Conservation (phyloP, 1,140 invertebrate species). For the Leucophenga varia region DNA sequence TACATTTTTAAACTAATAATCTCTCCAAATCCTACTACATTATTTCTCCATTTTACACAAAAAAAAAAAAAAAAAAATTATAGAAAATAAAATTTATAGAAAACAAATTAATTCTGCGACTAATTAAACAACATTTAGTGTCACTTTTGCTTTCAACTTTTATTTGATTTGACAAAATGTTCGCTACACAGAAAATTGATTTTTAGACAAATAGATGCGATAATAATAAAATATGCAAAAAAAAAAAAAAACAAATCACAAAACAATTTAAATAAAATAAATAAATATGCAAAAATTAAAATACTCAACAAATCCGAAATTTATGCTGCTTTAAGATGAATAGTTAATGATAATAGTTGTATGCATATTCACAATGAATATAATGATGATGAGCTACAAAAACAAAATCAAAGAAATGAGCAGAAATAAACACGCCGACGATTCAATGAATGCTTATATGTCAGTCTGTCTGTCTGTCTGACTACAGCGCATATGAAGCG, state of each 20-base stretch:
- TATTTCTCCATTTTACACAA: too few species aligned
- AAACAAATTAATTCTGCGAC: neutral
- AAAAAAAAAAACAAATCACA: slow-evolving; percentile 45
- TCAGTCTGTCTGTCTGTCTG: too few species aligned
- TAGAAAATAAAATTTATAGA: neutral
- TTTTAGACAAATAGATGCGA: slow-evolving; percentile 33
- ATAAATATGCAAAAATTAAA: slow-evolving; percentile 39
- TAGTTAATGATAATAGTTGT: too few species aligned
- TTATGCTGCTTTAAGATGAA: too few species aligned
- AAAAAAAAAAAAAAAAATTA: slow-evolving; percentile 5
- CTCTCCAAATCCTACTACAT: too few species aligned
- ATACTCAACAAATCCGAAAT: too few species aligned
- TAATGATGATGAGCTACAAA: too few species aligned
- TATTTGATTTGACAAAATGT: slow-evolving; percentile 12
- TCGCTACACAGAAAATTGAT: slow-evolving; percentile 31
- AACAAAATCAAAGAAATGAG: slow-evolving; percentile 21
- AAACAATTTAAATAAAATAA: slow-evolving; percentile 27
- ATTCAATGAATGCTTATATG: too few species aligned
- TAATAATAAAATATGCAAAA: slow-evolving; percentile 27
- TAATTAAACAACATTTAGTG: slow-evolving; percentile 15
- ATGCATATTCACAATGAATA: too few species aligned
- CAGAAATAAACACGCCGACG: too few species aligned
- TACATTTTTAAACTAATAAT: too few species aligned
- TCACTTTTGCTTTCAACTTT: slow-evolving; percentile 48
- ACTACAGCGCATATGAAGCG: too few species aligned